Conservation (phyloP, 2,797 vertebrate species). For the Percopsis omiscomaycus region DNA sequence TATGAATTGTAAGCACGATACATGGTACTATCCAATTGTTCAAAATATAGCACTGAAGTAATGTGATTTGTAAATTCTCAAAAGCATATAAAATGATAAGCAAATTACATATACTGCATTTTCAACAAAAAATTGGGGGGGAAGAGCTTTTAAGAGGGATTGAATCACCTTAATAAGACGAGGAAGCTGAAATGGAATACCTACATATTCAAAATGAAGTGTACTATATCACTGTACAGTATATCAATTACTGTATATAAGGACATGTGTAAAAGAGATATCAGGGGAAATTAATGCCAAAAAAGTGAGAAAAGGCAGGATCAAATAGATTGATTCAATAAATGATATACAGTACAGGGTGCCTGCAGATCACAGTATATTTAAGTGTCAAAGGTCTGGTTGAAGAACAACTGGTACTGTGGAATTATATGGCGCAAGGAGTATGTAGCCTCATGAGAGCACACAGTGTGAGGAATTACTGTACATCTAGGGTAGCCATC, state of each 20-base stretch:
- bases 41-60: conserved; percentile 17
- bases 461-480: background rate
- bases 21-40: conserved; percentile 6
- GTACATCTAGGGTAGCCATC: conserved; percentile 15
- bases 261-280: conserved; percentile 13
- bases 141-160: conserved; percentile 6
- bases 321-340: background rate
- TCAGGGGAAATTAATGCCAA: background rate
- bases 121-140: conserved; percentile 3
- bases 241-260: conserved; percentile 12
- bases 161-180: conserved; percentile 7
- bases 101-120: conserved; percentile 13
- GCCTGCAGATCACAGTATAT: background rate
- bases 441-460: conserved; percentile 7
- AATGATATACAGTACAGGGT: background rate
- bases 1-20: conserved; percentile 8
- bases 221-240: conserved; percentile 36
- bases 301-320: background rate
- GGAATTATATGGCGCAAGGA: background rate
- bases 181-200: conserved; percentile 15
- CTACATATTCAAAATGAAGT: conserved; percentile 6
- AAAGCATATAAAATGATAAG: conserved; percentile 11
- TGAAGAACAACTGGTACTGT: background rate
- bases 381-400: background rate
- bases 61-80: conserved; percentile 17